Conservation (phyloP, 2,888 invertebrate species). For the Acronicta psi region DNA sequence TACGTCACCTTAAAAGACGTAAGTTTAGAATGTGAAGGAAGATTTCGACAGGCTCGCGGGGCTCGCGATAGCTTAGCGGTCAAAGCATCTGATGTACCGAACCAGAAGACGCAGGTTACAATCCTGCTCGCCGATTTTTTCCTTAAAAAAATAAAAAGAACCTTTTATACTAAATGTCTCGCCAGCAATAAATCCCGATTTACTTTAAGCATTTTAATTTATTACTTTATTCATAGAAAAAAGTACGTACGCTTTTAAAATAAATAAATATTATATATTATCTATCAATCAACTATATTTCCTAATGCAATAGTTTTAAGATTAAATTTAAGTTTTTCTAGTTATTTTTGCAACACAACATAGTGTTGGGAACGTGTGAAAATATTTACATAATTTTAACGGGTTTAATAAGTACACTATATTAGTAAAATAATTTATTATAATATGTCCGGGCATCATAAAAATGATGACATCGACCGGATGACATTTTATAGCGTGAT, state of each 20-base stretch:
- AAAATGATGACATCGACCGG: neutral
- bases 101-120: no score
- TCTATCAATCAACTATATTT: neutral
- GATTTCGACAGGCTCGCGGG: no score
- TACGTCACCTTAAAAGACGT: no score
- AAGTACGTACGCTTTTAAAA: neutral
- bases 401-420: neutral
- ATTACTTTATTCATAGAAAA: neutral
- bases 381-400: neutral
- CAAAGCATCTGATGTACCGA: no score
- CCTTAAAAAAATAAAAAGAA: no score
- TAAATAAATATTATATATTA: neutral
- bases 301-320: conserved; percentile 1
- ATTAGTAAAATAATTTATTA: neutral
- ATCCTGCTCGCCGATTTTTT: no score
- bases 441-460: neutral
- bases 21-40: no score
- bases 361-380: conserved; percentile 2
- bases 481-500: neutral
- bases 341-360: conserved; percentile 1
- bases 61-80: no score
- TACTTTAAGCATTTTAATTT: neutral
- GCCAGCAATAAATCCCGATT: neutral
- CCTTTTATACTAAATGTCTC: no score
- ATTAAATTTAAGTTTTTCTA: neutral